phyloP scores from a whole-genome alignment of 2,113 vertebrate genomes.

The Orcinus orca region DNA sequence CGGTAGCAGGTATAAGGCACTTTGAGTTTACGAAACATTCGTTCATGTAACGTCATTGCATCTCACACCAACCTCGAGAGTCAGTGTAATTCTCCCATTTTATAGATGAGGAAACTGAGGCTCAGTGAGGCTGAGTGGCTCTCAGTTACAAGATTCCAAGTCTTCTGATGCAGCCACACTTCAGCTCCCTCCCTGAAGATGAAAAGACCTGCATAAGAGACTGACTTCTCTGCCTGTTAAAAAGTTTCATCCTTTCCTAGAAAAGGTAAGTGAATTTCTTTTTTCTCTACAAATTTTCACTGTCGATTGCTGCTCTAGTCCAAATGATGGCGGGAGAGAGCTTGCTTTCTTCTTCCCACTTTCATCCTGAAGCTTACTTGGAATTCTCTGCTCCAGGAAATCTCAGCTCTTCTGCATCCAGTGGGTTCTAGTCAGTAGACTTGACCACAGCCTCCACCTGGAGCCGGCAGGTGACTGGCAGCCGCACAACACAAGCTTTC shows the following conservation, averaged over 20 bases:
- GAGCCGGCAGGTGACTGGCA: not conserved
- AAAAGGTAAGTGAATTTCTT: not conserved
- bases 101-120: not conserved
- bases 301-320: not conserved
- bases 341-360: not conserved
- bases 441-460: not conserved
- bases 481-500: not conserved
- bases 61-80: not conserved
- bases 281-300: not conserved
- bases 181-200: not conserved
- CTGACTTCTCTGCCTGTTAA: not conserved
- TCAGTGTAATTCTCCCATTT: not conserved
- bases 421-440: not conserved
- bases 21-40: not conserved
- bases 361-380: not conserved
- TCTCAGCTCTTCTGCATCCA: not conserved
- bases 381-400: not conserved
- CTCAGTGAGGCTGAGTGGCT: not conserved
- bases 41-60: not conserved
- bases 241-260: not conserved
- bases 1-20: not conserved
- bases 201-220: not conserved
- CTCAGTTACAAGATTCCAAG: not conserved
- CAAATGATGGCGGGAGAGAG: not conserved
- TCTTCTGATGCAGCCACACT: not conserved